Conservation (phyloP, 2,113 vertebrate genomes). For the Morone chrysops region DNA sequence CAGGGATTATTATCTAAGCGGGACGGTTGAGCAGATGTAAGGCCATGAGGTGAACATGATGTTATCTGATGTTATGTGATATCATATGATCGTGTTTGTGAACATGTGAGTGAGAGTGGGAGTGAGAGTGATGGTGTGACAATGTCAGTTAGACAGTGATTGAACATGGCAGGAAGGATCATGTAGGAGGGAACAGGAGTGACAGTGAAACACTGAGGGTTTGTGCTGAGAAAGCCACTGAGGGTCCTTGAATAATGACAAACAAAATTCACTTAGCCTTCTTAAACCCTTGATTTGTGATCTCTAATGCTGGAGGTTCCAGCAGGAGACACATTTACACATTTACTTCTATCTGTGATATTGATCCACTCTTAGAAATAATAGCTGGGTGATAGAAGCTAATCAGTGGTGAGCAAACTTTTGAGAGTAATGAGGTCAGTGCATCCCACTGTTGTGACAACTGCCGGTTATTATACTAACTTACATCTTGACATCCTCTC, state of each 20-base stretch:
- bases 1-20: slow-evolving; percentile 39
- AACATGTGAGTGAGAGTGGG: slow-evolving; percentile 9
- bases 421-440: slow-evolving; percentile 37
- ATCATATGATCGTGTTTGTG: slow-evolving; percentile 39
- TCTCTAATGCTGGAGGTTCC: slow-evolving; percentile 18
- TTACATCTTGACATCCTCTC: slow-evolving; percentile 89
- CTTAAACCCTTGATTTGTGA: slow-evolving; percentile 46
- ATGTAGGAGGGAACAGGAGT: slow-evolving; percentile 2
- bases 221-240: not conserved
- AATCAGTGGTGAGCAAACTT: slow-evolving; percentile 57
- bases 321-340: slow-evolving; percentile 9
- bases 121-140: slow-evolving; percentile 17
- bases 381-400: slow-evolving; percentile 35
- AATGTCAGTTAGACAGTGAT: slow-evolving; percentile 32
- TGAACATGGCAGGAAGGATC: slow-evolving; percentile 23
- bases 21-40: slow-evolving; percentile 22
- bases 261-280: slow-evolving; percentile 18
- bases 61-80: slow-evolving; percentile 47
- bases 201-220: slow-evolving; percentile 20
- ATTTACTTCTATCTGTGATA: slow-evolving; percentile 26
- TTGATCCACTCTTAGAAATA: slow-evolving; percentile 54
- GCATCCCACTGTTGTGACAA: slow-evolving; percentile 31
- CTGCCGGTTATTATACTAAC: slow-evolving; percentile 71
- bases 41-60: slow-evolving; percentile 46
- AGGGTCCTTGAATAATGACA: slow-evolving; percentile 14